Evolutionary conservation across 2,888 invertebrate species (phyloP), one percentile per base, ranked within the genome.

Genomic region (Pseudanteris insignis): DNA sequence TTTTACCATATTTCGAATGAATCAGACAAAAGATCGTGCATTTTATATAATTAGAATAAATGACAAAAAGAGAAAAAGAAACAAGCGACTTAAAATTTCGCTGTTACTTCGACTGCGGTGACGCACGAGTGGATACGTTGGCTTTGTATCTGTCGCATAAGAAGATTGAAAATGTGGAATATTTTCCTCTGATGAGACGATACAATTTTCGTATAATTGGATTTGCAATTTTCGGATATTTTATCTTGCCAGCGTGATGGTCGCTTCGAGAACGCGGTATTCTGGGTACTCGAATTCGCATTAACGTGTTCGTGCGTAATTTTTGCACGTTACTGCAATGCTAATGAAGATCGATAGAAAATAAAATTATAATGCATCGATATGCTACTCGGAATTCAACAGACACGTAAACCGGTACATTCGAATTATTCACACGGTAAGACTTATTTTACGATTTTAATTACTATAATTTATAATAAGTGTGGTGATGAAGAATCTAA

Each of bases 61-160:
- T 3, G 21, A 21, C 3, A 21, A 21, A 21, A 21, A 7, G 21
- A 55, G 55, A 43, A 46, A 46, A 43, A 38, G 44, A 40, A 24
- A 61, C 60, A 62, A 36, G 6, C 63, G 67, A 74, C 70, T 70
- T 70, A 37, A 72, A 74, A 76, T 76, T 75, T 75, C 70, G 69
- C 44, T n/a, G n/a, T n/a, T n/a, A n/a, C n/a, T n/a, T n/a, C 64
- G 63, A 61, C 55, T 64, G 50, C 54, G 48, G 51, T 46, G 61
- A 61, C 71, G 76, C 76, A 75, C 76, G 75, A 68, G 63, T 63
- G 74, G 64, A 62, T 67, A 70, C 70, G 57, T 47, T 63, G 64
- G 41, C 60, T 55, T 55, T 50, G 47, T 43, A 60, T 60, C 62
- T 33, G 46, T 25, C 25, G 38, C 15, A 47, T 47, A 53, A 62